These are phyloP conservation scores for Scelioninae gen. 1 DNA, from an alignment of 2,888 invertebrate genomes.

Conservation along the genomic window DNA sequence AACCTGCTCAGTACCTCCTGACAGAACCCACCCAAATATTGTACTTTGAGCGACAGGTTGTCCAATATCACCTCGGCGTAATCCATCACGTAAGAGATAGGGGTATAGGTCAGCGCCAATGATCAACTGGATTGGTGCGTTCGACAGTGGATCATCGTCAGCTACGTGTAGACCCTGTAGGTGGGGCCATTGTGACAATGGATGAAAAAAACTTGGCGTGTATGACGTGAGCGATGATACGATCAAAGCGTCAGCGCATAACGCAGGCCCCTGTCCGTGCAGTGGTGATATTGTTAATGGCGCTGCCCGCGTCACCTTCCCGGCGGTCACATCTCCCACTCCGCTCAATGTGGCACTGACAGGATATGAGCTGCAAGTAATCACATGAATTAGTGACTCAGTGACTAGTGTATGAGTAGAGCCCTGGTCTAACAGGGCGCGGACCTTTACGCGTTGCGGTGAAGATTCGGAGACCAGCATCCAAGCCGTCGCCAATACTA, in stretches of 20 bases:
- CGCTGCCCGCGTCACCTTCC: too few relatives aligned
- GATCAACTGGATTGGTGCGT: not conserved
- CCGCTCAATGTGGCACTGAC: not conserved
- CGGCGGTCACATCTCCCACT: not conserved
- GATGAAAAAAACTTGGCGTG: not conserved
- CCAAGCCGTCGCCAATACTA: not conserved
- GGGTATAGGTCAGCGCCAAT: constrained; percentile 6
- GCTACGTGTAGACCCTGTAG: not conserved
- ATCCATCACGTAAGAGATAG: not conserved
- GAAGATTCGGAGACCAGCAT: not conserved
- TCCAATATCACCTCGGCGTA: not conserved
- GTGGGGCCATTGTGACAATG: constrained; percentile 3
- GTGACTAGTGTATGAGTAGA: not conserved
- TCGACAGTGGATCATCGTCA: not conserved
- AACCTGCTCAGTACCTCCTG: not conserved
- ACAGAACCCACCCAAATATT: constrained; percentile 4
- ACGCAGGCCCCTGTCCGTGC: not conserved
- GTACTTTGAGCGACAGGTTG: constrained; percentile 4
- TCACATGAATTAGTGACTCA: too few relatives aligned
- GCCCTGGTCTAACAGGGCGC: not conserved
- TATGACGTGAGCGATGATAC: constrained; percentile 1
- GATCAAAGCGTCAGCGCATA: not conserved
- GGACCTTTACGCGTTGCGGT: not conserved
- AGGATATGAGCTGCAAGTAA: too few relatives aligned
- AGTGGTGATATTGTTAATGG: too few relatives aligned